These are phyloP conservation scores for Paragorgia papillata DNA, from an alignment of 92 coral and sea anemone species.

Conservation along the genomic window DNA sequence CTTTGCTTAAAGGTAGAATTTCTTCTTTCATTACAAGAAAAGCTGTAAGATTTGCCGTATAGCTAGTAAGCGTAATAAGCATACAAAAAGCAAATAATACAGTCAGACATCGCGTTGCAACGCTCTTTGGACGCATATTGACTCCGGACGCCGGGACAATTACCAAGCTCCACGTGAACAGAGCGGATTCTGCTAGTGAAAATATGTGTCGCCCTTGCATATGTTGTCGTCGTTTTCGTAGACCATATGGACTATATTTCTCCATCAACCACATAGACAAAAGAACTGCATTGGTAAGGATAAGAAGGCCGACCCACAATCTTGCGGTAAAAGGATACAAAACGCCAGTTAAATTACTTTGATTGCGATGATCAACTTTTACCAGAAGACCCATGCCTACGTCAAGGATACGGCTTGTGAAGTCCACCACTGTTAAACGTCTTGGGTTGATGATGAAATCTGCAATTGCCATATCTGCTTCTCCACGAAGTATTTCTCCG, in stretches of 20 bases:
- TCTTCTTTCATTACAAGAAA: slow-evolving; percentile 61
- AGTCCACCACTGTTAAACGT: no score
- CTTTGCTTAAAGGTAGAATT: slow-evolving; percentile 37
- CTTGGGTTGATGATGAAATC: no score
- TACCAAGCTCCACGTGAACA: no score
- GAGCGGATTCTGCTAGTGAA: neutral
- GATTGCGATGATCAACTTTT: no score
- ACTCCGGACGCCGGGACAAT: no score
- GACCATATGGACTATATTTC: slow-evolving; percentile 68
- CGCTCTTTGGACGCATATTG: slow-evolving; percentile 61
- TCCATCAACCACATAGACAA: slow-evolving; percentile 72
- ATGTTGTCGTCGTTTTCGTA: no score
- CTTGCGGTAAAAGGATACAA: slow-evolving; percentile 67
- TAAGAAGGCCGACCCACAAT: slow-evolving; percentile 62
- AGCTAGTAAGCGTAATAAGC: slow-evolving; percentile 66
- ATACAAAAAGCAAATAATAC: slow-evolving; percentile 70
- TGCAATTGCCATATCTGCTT: no score
- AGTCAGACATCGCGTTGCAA: slow-evolving; percentile 67
- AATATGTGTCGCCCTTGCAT: no score
- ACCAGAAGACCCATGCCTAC: neutral
- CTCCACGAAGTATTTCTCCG: no score
- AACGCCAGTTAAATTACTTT: slow-evolving; percentile 34
- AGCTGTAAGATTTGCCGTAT: slow-evolving; percentile 83
- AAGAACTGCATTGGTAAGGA: slow-evolving; percentile 55
- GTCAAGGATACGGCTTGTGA: no score